Evolutionary conservation across 2,113 vertebrate species (phyloP).

Genomic region (Polypterus senegalus): DNA sequence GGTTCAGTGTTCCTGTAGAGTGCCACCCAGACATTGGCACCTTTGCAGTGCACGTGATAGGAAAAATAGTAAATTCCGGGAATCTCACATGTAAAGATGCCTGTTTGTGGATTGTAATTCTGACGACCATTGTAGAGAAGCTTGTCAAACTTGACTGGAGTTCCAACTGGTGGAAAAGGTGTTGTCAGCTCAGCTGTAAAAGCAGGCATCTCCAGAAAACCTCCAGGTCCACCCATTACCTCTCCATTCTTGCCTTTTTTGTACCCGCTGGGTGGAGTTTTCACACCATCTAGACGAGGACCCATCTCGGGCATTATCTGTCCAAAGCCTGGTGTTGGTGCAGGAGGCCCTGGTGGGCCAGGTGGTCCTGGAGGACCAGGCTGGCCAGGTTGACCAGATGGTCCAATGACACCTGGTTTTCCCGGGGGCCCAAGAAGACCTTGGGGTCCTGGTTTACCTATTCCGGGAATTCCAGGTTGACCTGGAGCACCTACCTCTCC

Average conservation of each 20-base stretch:
- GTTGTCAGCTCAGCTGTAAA: conserved; percentile 83
- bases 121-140: conserved; percentile 85
- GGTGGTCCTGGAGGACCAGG: conserved; percentile 66
- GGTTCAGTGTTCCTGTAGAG: conserved; percentile 91
- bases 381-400: conserved; percentile 72
- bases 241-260: conserved; percentile 61
- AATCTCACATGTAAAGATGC: conserved; percentile 84
- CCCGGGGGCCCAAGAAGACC: conserved; percentile 74
- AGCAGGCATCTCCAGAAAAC: conserved; percentile 65
- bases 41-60: conserved; percentile 94
- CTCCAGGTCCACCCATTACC: conserved; percentile 26
- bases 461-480: conserved; percentile 56
- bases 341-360: conserved; percentile 58
- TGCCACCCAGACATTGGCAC: conserved; percentile 86
- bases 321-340: conserved; percentile 50
- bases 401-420: conserved; percentile 48
- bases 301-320: conserved; percentile 67
- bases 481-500: conserved; percentile 72
- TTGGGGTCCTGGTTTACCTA: conserved; percentile 59
- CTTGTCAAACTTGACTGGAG: conserved; percentile 85
- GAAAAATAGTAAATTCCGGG: conserved; percentile 92
- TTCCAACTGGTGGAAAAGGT: conserved; percentile 79
- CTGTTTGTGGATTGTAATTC: conserved; percentile 86
- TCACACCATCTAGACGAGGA: conserved; percentile 52
- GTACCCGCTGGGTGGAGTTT: conserved; percentile 55